A percentile compares a stretch with the other conserved stretches of the same genome.
Conservation (phyloP, 2,113 vertebrate genomes). For the Passer domesticus region DNA sequence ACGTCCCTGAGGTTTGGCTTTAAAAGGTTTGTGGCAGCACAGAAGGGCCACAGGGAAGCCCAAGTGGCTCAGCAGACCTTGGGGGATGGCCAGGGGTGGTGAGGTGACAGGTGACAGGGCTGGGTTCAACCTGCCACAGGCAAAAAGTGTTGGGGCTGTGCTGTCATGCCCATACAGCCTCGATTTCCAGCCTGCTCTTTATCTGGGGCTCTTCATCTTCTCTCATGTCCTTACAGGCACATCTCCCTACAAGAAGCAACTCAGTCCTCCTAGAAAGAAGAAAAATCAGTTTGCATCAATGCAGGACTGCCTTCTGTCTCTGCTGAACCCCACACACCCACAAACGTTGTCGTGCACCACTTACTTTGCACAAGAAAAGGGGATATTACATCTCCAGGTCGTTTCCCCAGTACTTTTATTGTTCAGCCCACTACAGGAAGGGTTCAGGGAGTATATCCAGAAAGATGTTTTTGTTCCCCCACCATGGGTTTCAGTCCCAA, state of each 20-base stretch:
- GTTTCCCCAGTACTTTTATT: constrained; percentile 38
- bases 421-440: constrained; percentile 43
- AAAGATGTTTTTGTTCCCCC: constrained; percentile 74
- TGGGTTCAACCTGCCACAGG: not conserved
- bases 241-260: not conserved
- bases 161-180: not conserved
- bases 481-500: constrained; percentile 70
- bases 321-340: not conserved
- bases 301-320: not conserved
- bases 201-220: not conserved
- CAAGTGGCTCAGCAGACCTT: not conserved
- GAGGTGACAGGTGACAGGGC: not conserved
- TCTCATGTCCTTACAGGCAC: not conserved
- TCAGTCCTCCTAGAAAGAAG: not conserved
- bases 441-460: constrained; percentile 46
- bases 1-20: not conserved
- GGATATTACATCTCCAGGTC: constrained; percentile 16
- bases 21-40: not conserved
- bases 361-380: not conserved
- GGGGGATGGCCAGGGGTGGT: not conserved
- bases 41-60: not conserved
- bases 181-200: constrained; percentile 8
- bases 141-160: not conserved
- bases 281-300: not conserved
- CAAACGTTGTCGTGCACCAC: not conserved